Conservation (phyloP, 2,888 invertebrate species). For the Diarsia rubi region DNA sequence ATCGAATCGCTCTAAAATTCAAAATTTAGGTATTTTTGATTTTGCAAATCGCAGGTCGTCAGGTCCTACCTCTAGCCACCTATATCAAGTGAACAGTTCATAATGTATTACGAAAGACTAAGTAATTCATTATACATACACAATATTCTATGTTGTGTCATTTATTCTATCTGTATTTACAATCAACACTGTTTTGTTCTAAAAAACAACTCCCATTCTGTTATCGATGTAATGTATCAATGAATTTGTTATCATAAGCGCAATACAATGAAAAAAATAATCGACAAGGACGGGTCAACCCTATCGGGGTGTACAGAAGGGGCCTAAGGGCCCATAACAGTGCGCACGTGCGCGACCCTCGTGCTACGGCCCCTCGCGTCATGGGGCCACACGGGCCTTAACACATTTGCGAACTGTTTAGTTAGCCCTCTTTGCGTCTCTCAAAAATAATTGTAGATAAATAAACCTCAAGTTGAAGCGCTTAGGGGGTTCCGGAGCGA, state of each 20-base stretch:
- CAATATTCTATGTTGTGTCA: background rate
- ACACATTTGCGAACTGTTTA: slow-evolving; percentile 82
- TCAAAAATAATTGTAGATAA: slow-evolving; percentile 85
- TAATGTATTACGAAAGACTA: background rate
- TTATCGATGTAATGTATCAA: slow-evolving; percentile 62
- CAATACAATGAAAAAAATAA: slow-evolving; percentile 71
- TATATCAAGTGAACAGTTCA: background rate
- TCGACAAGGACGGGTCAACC: slow-evolving; percentile 82
- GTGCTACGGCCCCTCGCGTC: slow-evolving; percentile 63
- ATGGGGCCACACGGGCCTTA: slow-evolving; percentile 72
- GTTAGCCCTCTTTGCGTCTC: slow-evolving; percentile 75
- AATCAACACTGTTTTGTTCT: slow-evolving; percentile 10
- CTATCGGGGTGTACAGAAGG: slow-evolving; percentile 76
- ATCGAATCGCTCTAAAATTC: background rate
- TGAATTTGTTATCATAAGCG: slow-evolving; percentile 71
- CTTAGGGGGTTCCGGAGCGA: slow-evolving; percentile 66
- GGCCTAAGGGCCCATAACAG: slow-evolving; percentile 81
- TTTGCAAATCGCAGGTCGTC: background rate
- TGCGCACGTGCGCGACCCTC: slow-evolving; percentile 84
- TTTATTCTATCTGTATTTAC: background rate
- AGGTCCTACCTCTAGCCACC: no score
- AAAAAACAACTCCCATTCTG: slow-evolving; percentile 28
- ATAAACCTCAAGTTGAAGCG: slow-evolving; percentile 82
- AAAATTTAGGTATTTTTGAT: background rate
- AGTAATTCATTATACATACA: background rate